Base-by-base conservation (phyloP, 1,140 invertebrate species). In the Drosophila bocqueti region DNA sequence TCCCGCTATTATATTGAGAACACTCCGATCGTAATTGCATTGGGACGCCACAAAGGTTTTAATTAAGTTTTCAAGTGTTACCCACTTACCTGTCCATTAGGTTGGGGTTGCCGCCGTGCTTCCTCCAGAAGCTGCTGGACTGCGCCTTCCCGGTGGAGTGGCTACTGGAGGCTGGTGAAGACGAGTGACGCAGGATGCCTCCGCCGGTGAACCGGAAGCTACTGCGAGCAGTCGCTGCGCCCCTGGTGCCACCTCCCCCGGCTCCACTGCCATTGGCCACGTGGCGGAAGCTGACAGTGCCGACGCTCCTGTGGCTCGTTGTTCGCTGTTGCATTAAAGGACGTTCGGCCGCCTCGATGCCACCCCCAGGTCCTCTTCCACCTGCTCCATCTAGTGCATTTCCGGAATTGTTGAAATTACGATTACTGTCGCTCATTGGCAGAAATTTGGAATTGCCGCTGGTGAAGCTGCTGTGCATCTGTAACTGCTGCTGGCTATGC, bases 401-500 rank as follows among this genome's bases (percentile, higher is more conserved):
- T 43, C 52, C 40, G 13, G 63, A 38, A 65, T 73, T 81, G 77
- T 76, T 91, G 3, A 91, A 78, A 64, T 81, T 91, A 26, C 86
- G 86, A 81, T 76, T 83, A 65, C 81, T 76, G 65, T 85, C 82
- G 40, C 85, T 62, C 71, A 72, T 69, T 43, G 76, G 49, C 72
- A 81, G 42, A 36, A 79, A 81, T 49, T 87, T 89, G 57, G 81
- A 81, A 31, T 76, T 85, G 67, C 52, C 61, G 57, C 84, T 83
- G 46, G 52, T 74, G 36, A 91, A 90, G 45, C 85, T 91, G 65
- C 83, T 92, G 79, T 80, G 76, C 79, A 91, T 77, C 63, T 92
- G 91, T 77, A 91, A 72, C 67, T 92, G 91, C 64, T 91, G 91
- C 60, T 93, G 92, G 60, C 93, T 87, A 73, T 94, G 92, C 64